phyloP scores from a whole-genome alignment of 2,113 vertebrate genomes.

The Origma solitaria region DNA sequence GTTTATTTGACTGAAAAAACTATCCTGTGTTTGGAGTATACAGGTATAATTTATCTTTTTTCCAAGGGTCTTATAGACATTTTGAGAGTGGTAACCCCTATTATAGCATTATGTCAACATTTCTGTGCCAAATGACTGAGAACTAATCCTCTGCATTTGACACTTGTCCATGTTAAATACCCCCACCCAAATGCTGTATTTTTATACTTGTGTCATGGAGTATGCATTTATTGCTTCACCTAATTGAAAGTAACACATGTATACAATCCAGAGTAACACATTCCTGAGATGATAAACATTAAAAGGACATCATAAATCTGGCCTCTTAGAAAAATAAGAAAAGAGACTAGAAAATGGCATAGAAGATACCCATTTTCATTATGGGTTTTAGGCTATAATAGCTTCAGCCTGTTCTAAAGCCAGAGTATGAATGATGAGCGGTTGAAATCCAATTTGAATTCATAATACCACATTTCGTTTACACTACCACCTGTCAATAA shows the following conservation, averaged over 20 bases:
- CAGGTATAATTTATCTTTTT: background rate
- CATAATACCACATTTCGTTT: slow-evolving; percentile 72
- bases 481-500: slow-evolving; percentile 72
- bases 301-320: slow-evolving; percentile 47
- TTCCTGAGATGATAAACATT: slow-evolving; percentile 30
- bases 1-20: background rate
- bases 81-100: background rate
- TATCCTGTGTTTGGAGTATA: background rate
- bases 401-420: slow-evolving; percentile 60
- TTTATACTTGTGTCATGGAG: background rate
- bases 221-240: background rate
- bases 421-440: slow-evolving; percentile 59
- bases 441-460: slow-evolving; percentile 74
- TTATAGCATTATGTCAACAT: background rate
- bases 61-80: background rate
- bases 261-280: background rate
- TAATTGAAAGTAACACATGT: background rate
- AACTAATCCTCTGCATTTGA: background rate
- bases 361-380: slow-evolving; percentile 36
- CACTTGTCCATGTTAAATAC: background rate
- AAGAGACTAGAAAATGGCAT: slow-evolving; percentile 39
- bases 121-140: background rate
- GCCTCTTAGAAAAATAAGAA: background rate
- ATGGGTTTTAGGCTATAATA: slow-evolving; percentile 46
- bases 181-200: background rate